These are phyloP conservation scores for Ferdinandea cuprea DNA, from an alignment of 2,888 invertebrate species.

Conservation along the genomic window DNA sequence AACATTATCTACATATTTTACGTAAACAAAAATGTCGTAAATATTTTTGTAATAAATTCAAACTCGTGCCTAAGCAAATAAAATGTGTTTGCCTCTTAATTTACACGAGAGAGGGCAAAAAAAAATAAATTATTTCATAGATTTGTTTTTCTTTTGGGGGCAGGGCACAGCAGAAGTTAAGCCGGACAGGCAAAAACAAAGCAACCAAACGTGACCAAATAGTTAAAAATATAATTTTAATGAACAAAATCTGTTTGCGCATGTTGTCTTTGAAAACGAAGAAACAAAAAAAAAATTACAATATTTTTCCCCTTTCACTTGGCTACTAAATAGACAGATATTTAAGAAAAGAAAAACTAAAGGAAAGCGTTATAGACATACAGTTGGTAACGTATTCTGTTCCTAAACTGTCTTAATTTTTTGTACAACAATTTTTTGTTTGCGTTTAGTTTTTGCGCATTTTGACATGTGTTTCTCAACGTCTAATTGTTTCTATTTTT, in stretches of 20 bases:
- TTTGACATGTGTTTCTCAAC: background rate
- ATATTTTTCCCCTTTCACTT: background rate
- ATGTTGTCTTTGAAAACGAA: conserved; percentile 7
- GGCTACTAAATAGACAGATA: background rate
- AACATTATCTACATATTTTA: no score
- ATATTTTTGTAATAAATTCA: conserved; percentile 22
- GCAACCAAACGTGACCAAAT: conserved; percentile 39
- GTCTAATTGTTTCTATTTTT: background rate
- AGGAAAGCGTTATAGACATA: background rate
- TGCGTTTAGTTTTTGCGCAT: background rate
- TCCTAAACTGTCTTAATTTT: background rate
- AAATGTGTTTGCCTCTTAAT: conserved; percentile 6
- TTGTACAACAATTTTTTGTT: background rate
- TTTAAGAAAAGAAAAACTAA: background rate
- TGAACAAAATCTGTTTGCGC: conserved; percentile 16
- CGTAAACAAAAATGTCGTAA: background rate
- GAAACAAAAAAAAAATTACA: background rate
- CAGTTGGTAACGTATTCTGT: conserved; percentile 7
- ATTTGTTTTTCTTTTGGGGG: no score
- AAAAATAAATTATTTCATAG: background rate
- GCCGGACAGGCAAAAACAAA: background rate
- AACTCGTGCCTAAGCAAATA: conserved; percentile 19
- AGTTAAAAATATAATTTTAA: conserved; percentile 30
- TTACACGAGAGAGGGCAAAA: background rate
- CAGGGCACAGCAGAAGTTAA: background rate